phyloP scores from a whole-genome alignment of 2,797 vertebrate genomes.

The Champsocephalus esox region DNA sequence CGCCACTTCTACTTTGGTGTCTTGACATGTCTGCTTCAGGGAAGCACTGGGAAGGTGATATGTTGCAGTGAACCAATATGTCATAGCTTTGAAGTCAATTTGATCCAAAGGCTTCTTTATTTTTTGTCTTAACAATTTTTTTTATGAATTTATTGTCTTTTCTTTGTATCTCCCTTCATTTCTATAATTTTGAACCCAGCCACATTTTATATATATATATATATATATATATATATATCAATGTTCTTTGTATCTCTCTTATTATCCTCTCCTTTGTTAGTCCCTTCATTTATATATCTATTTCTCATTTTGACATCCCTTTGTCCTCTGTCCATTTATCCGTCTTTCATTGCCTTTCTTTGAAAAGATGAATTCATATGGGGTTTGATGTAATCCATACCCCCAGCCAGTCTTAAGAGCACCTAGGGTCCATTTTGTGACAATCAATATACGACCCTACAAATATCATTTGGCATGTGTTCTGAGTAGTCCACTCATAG shows the following conservation, averaged over 20 bases:
- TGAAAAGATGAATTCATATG: conserved; percentile 72
- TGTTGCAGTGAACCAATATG: not conserved
- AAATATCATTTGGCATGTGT: conserved; percentile 83
- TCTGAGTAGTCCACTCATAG: conserved; percentile 57
- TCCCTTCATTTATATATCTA: not conserved
- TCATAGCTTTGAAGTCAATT: not conserved
- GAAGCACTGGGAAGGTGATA: not conserved
- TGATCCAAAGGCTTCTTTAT: not conserved
- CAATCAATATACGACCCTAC: conserved; percentile 85
- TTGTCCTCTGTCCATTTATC: conserved; percentile 38
- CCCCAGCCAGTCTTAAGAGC: conserved; percentile 75
- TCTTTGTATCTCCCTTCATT: not conserved
- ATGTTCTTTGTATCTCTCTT: not conserved
- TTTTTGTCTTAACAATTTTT: not conserved
- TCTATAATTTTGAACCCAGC: not conserved
- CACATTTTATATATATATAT: no score
- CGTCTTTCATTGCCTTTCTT: conserved; percentile 47
- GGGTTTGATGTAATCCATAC: conserved; percentile 74
- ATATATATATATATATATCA: no score
- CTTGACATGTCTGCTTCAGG: not conserved
- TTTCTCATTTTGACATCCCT: conserved; percentile 21
- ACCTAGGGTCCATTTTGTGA: conserved; percentile 83
- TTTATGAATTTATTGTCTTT: not conserved
- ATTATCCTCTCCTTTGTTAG: not conserved
- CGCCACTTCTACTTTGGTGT: not conserved